These are phyloP conservation scores for Canis aureus DNA, from an alignment of 2,113 vertebrate species.

Conservation along the genomic window DNA sequence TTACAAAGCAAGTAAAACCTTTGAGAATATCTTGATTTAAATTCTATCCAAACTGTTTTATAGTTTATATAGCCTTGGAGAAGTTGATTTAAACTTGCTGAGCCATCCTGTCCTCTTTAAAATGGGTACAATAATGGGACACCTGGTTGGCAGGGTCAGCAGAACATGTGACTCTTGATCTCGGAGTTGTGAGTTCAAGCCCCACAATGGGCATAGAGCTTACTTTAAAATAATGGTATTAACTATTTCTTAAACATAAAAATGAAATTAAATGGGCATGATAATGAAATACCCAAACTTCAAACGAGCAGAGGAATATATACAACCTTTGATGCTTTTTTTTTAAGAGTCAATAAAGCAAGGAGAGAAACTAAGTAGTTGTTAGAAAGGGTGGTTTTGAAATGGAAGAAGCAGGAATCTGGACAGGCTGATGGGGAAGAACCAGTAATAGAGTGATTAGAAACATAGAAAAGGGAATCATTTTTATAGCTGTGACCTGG, in stretches of 20 bases:
- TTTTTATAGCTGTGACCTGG: neutral
- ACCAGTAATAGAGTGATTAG: neutral
- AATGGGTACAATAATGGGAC: neutral
- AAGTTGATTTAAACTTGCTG: neutral
- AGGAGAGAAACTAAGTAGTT: neutral
- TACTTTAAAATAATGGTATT: neutral
- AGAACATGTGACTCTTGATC: neutral
- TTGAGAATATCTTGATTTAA: conserved; percentile 19
- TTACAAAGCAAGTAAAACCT: neutral
- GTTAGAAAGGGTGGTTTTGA: conserved; percentile 12
- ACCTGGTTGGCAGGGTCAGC: neutral
- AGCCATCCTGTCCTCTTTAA: neutral
- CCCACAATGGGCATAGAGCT: neutral
- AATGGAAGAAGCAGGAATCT: neutral
- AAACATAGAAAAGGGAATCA: neutral
- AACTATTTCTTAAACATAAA: neutral
- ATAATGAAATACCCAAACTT: neutral
- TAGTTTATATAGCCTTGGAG: neutral
- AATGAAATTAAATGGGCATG: neutral
- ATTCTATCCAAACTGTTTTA: neutral
- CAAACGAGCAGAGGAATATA: neutral
- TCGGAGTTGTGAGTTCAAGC: neutral
- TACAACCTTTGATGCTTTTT: neutral
- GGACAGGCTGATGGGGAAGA: neutral
- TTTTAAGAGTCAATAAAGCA: neutral